phyloP scores from a whole-genome alignment of 2,888 invertebrate species.

The Sclerodermus sp. region DNA sequence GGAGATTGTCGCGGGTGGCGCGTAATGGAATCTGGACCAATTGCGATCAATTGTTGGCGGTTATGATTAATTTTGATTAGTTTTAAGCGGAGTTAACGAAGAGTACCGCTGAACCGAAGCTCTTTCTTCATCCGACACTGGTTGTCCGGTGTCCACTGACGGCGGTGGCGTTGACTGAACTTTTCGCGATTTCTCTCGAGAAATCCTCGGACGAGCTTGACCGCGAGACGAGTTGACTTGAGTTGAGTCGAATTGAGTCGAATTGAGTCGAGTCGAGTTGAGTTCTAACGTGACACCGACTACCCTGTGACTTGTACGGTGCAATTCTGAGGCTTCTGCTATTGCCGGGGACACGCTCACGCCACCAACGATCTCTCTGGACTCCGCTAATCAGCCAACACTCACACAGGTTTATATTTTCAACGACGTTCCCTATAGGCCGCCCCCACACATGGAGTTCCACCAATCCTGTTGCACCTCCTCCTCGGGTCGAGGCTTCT shows the following conservation, averaged over 20 bases:
- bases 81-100: conserved; percentile 52
- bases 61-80: conserved; percentile 57
- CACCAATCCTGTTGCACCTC: conserved; percentile 43
- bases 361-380: conserved; percentile 45
- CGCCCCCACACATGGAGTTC: conserved; percentile 45
- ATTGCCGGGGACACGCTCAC: conserved; percentile 24
- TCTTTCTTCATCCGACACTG: not conserved
- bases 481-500: conserved; percentile 3
- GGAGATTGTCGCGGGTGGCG: conserved; percentile 29
- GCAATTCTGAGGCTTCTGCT: no score
- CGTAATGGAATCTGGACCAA: conserved; percentile 54
- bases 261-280: no score
- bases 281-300: no score
- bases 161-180: not conserved
- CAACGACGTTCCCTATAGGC: conserved; percentile 38
- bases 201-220: not conserved
- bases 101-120: conserved; percentile 35
- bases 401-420: conserved; percentile 56
- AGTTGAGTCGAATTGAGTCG: not conserved
- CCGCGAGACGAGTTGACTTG: not conserved
- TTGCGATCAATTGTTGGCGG: conserved; percentile 55
- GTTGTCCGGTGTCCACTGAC: no score
- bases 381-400: conserved; percentile 48
- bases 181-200: not conserved
- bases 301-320: no score